Conservation (phyloP, 2,888 invertebrate genomes). For the Parthenolecanium corni region DNA sequence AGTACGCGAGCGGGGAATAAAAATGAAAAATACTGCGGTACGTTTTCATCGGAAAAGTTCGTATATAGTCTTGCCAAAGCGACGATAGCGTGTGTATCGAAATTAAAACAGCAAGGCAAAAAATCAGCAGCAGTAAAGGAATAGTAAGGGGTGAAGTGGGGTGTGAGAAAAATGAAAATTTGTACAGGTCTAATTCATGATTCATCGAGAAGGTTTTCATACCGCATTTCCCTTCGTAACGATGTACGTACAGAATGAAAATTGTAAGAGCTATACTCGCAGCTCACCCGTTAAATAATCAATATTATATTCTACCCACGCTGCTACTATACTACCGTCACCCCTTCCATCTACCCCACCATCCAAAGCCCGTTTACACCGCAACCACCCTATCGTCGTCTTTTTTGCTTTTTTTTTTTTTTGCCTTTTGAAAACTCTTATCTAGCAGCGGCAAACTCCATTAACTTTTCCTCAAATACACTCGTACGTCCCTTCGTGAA, state of each 20-base stretch:
- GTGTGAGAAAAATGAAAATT: too few relatives aligned
- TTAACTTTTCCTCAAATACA: slow-evolving; percentile 16
- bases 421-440: slow-evolving; percentile 15
- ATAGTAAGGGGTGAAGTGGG: too few relatives aligned
- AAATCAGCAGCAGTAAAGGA: too few relatives aligned
- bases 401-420: too few relatives aligned
- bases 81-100: too few relatives aligned
- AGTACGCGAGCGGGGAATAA: too few relatives aligned
- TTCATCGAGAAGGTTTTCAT: not conserved
- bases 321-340: not conserved
- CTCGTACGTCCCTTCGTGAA: too few relatives aligned
- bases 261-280: slow-evolving; percentile 4
- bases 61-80: too few relatives aligned
- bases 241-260: slow-evolving; percentile 6
- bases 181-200: not conserved
- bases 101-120: too few relatives aligned
- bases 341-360: slow-evolving; percentile 1
- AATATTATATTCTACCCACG: slow-evolving; percentile 27
- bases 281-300: slow-evolving; percentile 24
- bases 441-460: slow-evolving; percentile 25
- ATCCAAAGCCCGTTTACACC: not conserved
- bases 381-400: too few relatives aligned
- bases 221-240: not conserved
- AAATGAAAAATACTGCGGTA: too few relatives aligned
- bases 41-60: too few relatives aligned